phyloP scores from a whole-genome alignment of 1,140 invertebrate genomes.

The Trachymyrmex septentrionalis region DNA sequence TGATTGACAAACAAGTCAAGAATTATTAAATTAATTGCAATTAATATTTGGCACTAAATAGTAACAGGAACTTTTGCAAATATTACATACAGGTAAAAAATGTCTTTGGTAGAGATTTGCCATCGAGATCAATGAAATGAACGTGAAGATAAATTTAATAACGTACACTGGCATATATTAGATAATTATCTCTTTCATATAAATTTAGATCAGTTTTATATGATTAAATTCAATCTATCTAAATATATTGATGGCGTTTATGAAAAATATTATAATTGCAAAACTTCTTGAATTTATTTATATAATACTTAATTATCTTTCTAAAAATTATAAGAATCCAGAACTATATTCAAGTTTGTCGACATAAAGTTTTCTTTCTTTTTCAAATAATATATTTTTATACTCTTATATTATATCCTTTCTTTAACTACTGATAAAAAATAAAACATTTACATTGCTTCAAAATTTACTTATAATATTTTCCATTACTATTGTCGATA shows the following conservation, averaged over 20 bases:
- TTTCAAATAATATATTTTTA: neutral
- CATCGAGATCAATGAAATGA: constrained; percentile 4
- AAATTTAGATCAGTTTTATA: neutral
- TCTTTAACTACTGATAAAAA: neutral
- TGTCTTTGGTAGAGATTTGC: constrained; percentile 19
- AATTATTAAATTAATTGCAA: constrained; percentile 2
- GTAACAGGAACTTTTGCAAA: constrained; percentile 30
- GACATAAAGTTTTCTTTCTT: neutral
- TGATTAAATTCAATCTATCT: neutral
- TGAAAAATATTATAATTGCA: neutral
- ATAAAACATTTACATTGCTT: neutral
- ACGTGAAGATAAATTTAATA: constrained; percentile 18
- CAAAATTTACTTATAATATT: neutral
- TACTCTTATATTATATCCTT: neutral
- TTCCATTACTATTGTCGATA: neutral
- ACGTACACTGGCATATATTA: neutral
- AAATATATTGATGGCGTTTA: neutral
- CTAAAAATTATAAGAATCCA: neutral
- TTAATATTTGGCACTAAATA: constrained; percentile 4
- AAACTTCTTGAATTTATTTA: neutral
- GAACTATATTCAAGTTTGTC: neutral
- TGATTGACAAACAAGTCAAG: neutral
- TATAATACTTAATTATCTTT: neutral
- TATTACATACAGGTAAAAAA: neutral
- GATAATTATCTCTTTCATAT: neutral